Evolutionary conservation across 2,888 invertebrate species (phyloP).

Genomic region (Anthophora plumipes): DNA sequence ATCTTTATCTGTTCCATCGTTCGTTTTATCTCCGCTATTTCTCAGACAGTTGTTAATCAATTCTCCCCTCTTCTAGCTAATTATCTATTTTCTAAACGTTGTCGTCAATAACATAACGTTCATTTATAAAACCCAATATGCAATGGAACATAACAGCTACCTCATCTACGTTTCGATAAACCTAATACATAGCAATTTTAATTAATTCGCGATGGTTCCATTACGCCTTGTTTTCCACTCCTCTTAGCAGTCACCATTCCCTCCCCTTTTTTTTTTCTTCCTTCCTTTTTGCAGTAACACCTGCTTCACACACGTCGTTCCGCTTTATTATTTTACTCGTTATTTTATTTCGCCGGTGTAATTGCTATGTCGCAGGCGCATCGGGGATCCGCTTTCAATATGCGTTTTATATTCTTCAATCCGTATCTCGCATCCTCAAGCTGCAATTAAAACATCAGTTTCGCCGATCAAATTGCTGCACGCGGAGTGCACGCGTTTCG

Average conservation of each 20-base stretch:
- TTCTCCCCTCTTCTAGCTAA: slow-evolving; percentile 30
- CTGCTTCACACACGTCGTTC: slow-evolving; percentile 20
- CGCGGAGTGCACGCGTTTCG: slow-evolving; percentile 37
- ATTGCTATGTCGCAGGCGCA: slow-evolving; percentile 47
- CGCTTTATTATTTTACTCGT: slow-evolving; percentile 17
- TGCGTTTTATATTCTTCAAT: slow-evolving; percentile 31
- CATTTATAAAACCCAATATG: slow-evolving; percentile 29
- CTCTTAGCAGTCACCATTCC: neutral
- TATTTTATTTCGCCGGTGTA: slow-evolving; percentile 47
- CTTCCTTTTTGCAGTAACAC: neutral
- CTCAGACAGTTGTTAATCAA: slow-evolving; percentile 18
- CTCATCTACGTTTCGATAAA: slow-evolving; percentile 15
- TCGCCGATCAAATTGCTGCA: slow-evolving; percentile 55
- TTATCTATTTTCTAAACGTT: slow-evolving; percentile 34
- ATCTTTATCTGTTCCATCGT: slow-evolving; percentile 58
- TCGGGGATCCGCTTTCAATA: slow-evolving; percentile 35
- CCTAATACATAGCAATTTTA: slow-evolving; percentile 40
- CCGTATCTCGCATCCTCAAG: slow-evolving; percentile 36
- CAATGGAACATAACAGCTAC: slow-evolving; percentile 18
- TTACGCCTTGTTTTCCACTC: slow-evolving; percentile 22
- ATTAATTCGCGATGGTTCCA: slow-evolving; percentile 35
- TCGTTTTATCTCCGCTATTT: slow-evolving; percentile 46
- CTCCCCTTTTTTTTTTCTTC: neutral
- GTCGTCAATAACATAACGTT: slow-evolving; percentile 32
- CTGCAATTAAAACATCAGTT: slow-evolving; percentile 58